phyloP scores from a whole-genome alignment of 2,888 invertebrate genomes.

The Polydrusus cervinus region DNA sequence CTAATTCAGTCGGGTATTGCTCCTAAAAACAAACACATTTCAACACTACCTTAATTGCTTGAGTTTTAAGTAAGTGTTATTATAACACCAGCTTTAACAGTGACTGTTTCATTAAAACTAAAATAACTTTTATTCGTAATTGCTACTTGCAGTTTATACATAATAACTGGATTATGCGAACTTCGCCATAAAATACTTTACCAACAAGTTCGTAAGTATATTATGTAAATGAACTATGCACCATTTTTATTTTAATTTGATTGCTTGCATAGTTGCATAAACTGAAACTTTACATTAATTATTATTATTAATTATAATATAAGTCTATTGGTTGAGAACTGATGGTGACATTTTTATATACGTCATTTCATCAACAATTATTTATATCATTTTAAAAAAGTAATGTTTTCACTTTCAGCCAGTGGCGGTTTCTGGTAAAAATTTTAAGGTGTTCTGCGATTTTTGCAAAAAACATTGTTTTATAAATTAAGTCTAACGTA shows the following conservation, averaged over 20 bases:
- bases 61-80: constrained; percentile 19
- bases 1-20: background rate
- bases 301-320: background rate
- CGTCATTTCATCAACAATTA: too few species aligned
- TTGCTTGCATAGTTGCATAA: background rate
- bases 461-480: too few species aligned
- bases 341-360: too few species aligned
- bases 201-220: background rate
- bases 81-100: constrained; percentile 19
- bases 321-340: too few species aligned
- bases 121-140: constrained; percentile 19
- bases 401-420: too few species aligned
- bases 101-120: constrained; percentile 10
- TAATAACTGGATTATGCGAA: constrained; percentile 21
- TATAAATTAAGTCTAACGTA: too few species aligned
- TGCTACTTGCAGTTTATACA: constrained; percentile 10
- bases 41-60: constrained; percentile 20
- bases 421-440: too few species aligned
- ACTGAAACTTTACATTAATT: background rate
- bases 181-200: background rate
- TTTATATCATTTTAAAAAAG: too few species aligned
- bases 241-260: background rate
- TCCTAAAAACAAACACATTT: constrained; percentile 19
- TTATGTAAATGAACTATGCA: background rate
- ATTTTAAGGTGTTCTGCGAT: too few species aligned